phyloP scores from a whole-genome alignment of 2,113 vertebrate species.

The Anhinga rufa region DNA sequence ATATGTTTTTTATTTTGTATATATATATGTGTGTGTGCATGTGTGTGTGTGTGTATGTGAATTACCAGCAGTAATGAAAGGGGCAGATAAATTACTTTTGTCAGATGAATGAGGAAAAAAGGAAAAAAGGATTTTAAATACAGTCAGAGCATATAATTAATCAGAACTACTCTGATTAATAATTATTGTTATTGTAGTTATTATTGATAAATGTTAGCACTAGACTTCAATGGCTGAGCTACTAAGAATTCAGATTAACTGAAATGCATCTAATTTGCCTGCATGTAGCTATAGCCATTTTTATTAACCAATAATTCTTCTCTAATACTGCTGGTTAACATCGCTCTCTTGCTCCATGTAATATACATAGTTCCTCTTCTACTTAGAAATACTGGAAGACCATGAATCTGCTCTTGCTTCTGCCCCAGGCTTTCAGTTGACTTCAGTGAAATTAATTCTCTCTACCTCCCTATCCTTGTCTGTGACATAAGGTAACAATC shows the following conservation, averaged over 20 bases:
- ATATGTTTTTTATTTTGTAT: background rate
- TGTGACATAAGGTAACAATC: background rate
- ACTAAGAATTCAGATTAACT: constrained; percentile 56
- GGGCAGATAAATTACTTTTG: constrained; percentile 24
- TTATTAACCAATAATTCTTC: constrained; percentile 18
- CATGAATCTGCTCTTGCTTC: background rate
- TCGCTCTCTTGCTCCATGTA: background rate
- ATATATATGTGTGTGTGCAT: background rate
- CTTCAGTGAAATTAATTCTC: background rate
- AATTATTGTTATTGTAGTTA: constrained; percentile 67
- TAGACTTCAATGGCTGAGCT: constrained; percentile 33
- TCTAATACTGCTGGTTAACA: background rate
- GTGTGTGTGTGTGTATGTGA: background rate
- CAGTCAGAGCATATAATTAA: constrained; percentile 50
- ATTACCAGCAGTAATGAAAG: constrained; percentile 4
- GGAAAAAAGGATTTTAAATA: constrained; percentile 22
- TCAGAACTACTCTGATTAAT: constrained; percentile 58
- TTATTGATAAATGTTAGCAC: constrained; percentile 56
- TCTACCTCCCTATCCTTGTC: background rate
- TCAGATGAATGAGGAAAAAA: constrained; percentile 41
- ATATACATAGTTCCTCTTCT: background rate
- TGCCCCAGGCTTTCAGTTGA: background rate
- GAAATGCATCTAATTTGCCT: constrained; percentile 51
- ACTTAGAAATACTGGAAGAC: background rate
- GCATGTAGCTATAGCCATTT: constrained; percentile 26